Conservation (phyloP, 2,797 vertebrate species). For the Vespertilio murinus region DNA sequence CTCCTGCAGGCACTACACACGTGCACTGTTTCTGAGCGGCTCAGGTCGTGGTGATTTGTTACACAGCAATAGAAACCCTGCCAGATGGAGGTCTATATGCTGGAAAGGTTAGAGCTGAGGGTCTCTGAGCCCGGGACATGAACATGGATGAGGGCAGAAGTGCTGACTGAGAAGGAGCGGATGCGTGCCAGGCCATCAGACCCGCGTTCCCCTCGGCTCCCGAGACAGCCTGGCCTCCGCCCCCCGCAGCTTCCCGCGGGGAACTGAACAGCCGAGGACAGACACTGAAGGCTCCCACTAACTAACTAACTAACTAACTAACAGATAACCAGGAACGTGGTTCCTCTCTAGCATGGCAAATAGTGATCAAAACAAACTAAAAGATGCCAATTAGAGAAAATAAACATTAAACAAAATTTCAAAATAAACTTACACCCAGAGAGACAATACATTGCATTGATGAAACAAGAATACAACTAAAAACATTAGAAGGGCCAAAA, state of each 20-base stretch:
- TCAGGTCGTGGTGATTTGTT: not conserved
- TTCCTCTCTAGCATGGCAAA: not conserved
- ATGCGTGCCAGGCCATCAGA: not conserved
- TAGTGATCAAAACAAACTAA: not conserved
- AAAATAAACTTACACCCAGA: constrained; percentile 6
- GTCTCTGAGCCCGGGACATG: not conserved
- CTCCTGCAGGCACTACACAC: not conserved
- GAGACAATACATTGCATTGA: not conserved
- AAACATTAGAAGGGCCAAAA: not conserved
- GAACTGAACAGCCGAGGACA: not conserved
- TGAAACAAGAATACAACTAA: not conserved
- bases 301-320: not conserved
- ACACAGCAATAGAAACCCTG: not conserved
- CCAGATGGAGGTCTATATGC: not conserved
- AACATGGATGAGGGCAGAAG: constrained; percentile 21
- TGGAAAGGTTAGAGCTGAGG: constrained; percentile 7
- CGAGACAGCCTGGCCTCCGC: not conserved
- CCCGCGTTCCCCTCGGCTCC: not conserved
- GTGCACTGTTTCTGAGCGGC: not conserved
- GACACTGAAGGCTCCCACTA: not conserved
- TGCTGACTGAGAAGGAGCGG: not conserved
- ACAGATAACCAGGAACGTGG: not conserved
- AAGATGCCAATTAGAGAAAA: not conserved
- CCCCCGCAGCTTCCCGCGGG: not conserved
- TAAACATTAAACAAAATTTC: not conserved